These are phyloP conservation scores for Andrena flavipes DNA, from an alignment of 2,888 invertebrate species.

Conservation along the genomic window DNA sequence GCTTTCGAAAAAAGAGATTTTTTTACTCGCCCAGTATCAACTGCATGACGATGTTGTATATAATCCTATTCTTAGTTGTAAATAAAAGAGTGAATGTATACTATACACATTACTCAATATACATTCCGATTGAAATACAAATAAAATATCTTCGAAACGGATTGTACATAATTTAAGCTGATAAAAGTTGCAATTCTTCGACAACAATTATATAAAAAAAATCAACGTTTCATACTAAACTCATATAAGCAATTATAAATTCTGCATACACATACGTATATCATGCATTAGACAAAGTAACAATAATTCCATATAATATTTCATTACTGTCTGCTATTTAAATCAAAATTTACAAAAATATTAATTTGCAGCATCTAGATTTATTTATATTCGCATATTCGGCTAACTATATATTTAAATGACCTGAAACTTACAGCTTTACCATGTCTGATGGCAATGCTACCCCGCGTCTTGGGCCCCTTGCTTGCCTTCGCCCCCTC, in stretches of 20 bases:
- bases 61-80: no score
- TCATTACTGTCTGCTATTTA: not conserved
- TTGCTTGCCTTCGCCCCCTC: no score
- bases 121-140: not conserved
- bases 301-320: slow-evolving; percentile 19
- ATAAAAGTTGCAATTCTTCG: not conserved
- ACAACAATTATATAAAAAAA: slow-evolving; percentile 25
- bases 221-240: slow-evolving; percentile 14
- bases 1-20: no score
- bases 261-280: slow-evolving; percentile 20
- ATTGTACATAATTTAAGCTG: not conserved
- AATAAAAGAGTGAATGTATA: no score
- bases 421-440: slow-evolving; percentile 8
- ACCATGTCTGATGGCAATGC: no score
- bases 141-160: slow-evolving; percentile 5
- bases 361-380: slow-evolving; percentile 21
- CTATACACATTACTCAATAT: not conserved
- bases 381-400: slow-evolving; percentile 11
- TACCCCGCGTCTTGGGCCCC: no score
- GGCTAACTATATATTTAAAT: slow-evolving; percentile 10
- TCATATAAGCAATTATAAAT: slow-evolving; percentile 21
- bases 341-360: slow-evolving; percentile 46
- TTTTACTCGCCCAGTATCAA: no score
- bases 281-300: slow-evolving; percentile 26
- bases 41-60: no score